Percentiles rank a stretch among this genome's conserved stretches.
phyloP scores from a whole-genome alignment of 1,140 invertebrate species.

The Steinernema khuongi region DNA sequence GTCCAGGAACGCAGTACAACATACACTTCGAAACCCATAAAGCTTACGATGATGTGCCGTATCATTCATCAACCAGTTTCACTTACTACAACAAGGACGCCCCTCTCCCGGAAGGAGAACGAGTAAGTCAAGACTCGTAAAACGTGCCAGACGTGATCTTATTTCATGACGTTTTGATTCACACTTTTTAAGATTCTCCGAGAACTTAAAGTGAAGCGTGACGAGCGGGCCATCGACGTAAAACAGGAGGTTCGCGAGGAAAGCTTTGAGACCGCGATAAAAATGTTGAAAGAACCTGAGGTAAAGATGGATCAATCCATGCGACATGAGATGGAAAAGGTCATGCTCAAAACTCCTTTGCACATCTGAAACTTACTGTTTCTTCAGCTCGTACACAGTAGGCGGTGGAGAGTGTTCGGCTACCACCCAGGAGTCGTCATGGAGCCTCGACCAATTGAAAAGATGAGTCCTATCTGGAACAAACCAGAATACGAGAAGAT shows the following conservation, averaged over 20 bases:
- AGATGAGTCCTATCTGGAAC: neutral
- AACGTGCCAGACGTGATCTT: no score
- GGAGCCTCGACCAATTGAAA: neutral
- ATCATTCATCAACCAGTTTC: neutral
- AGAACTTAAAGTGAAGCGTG: no score
- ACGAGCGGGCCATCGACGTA: no score
- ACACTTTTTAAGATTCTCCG: no score
- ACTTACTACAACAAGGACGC: neutral
- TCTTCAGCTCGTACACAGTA: neutral
- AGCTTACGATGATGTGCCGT: neutral
- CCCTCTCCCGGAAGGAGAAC: neutral
- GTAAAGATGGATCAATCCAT: neutral
- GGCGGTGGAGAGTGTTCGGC: neutral
- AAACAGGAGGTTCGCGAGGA: no score
- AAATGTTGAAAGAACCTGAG: no score
- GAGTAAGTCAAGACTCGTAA: no score
- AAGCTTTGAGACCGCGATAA: no score
- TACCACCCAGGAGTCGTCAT: neutral
- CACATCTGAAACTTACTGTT: neutral
- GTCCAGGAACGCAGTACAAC: neutral
- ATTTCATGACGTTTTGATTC: no score
- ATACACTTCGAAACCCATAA: neutral
- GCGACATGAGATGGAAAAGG: neutral
- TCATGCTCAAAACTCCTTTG: neutral
- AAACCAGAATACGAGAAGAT: neutral